Percentiles rank a stretch among this genome's conserved stretches.
These are phyloP conservation scores for Pissodes strobi DNA, from an alignment of 1,140 invertebrate genomes.

Conservation along the genomic window DNA sequence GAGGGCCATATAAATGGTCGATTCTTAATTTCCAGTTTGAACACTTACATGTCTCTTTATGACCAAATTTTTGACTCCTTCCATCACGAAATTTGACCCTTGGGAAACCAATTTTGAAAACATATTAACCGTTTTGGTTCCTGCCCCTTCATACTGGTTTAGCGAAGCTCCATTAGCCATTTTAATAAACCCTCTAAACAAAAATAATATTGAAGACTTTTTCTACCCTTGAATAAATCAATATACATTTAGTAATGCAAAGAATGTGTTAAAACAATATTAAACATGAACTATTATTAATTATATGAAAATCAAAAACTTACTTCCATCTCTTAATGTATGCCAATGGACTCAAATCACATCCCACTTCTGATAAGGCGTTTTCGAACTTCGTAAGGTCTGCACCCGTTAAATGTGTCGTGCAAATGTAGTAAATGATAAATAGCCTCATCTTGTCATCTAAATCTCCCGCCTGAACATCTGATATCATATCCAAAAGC, in stretches of 20 bases:
- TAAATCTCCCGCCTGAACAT: constrained; percentile 81
- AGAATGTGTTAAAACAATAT: too few relatives aligned
- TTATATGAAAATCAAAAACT: too few relatives aligned
- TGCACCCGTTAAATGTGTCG: constrained; percentile 74
- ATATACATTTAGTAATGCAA: too few relatives aligned
- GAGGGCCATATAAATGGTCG: too few relatives aligned
- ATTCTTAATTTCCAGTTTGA: too few relatives aligned
- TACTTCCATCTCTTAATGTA: constrained; percentile 92
- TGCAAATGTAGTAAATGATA: constrained; percentile 92
- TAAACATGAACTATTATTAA: too few relatives aligned
- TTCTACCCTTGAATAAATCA: too few relatives aligned
- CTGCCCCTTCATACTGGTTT: constrained; percentile 87
- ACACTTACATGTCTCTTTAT: constrained; percentile 91
- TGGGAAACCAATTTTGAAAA: constrained; percentile 97
- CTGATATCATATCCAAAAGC: constrained; percentile 80
- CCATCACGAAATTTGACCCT: constrained; percentile 98
- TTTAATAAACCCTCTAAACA: constrained; percentile 76
- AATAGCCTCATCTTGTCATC: constrained; percentile 96
- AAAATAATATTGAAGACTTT: too few relatives aligned
- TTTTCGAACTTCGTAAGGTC: constrained; percentile 83
- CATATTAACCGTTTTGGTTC: constrained; percentile 96
- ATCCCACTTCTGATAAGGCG: constrained; percentile 79
- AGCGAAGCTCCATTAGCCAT: constrained; percentile 65
- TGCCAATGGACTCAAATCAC: constrained; percentile 79
- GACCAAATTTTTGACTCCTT: constrained; percentile 98